Evolutionary conservation across 1,140 invertebrate species (phyloP).

Genomic region (Chymomyza costata): DNA sequence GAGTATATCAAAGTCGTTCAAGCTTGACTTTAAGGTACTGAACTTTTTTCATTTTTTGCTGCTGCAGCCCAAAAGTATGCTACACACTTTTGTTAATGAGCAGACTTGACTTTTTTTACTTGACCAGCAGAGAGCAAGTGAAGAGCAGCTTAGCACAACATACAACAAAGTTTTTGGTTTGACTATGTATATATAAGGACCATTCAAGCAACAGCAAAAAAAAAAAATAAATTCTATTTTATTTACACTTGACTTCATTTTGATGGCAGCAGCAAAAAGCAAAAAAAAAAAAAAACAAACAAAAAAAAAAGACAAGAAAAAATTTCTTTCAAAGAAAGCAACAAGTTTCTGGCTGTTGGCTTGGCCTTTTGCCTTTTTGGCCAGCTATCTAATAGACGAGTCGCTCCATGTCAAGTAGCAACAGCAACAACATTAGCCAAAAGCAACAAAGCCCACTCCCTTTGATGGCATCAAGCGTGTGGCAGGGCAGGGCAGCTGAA

Average conservation of each 20-base stretch:
- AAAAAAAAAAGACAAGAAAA: not conserved
- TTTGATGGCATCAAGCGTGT: conserved; percentile 30
- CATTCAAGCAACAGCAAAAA: too few relatives aligned
- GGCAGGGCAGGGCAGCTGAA: conserved; percentile 37
- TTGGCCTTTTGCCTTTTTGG: conserved; percentile 11
- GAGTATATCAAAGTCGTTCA: too few relatives aligned
- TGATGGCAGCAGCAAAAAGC: conserved; percentile 28
- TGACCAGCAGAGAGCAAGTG: too few relatives aligned
- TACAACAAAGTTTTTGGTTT: too few relatives aligned
- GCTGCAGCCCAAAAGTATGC: conserved; percentile 13
- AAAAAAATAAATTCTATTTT: conserved; percentile 32
- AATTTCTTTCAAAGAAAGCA: conserved; percentile 31
- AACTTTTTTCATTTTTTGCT: conserved; percentile 11
- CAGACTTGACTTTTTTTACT: too few relatives aligned
- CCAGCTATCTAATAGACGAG: too few relatives aligned
- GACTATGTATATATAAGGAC: too few relatives aligned
- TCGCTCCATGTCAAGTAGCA: not conserved
- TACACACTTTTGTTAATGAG: not conserved
- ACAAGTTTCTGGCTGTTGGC: conserved; percentile 50
- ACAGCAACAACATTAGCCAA: not conserved
- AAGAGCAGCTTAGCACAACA: too few relatives aligned
- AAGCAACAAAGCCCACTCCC: not conserved
- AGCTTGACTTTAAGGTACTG: too few relatives aligned
- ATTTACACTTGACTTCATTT: conserved; percentile 64
- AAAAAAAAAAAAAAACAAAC: conserved; percentile 1